Base-by-base conservation (phyloP, 2,113 vertebrate genomes). In the Odontesthes bonariensis region DNA sequence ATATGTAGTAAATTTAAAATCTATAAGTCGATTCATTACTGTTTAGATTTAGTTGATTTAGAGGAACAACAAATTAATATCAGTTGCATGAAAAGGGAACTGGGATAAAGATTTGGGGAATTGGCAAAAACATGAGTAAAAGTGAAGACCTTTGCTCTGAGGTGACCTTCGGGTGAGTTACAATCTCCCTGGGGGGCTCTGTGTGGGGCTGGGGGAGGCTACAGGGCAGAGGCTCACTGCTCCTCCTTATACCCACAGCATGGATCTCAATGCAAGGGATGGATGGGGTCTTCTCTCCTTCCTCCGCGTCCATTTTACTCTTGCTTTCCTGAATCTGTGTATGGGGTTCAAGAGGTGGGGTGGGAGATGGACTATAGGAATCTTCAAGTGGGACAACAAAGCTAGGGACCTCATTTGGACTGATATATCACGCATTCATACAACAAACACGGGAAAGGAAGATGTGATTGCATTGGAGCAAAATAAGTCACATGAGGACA, bases 141-240 rank as follows among this genome's bases (percentile, higher is more conserved):
- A 52, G 54, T 61, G 35, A 84, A 75, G 56, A 92, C 91, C 91
- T 92, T 81, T 85, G 77, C 40, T 88, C 83, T 22, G 86, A 81
- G 69, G 81, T 53, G 79, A 77, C 76, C 35, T 3, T 77, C 83
- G 38, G 88, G 17, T 52, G 79, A 44, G 66, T 56, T 8, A 69
- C 12, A 20, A 63, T 68, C 62, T 86, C 69, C 23, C 27, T 27
- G 52, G 49, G 71, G 75, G 73, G 13, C 23, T 83, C 76, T 44
- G 76, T 54, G 22, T 16, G 57, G 63, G 75, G 65, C 35, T 32
- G 77, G 57, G 53, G 69, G 77, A 69, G 62, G 72, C 54, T 74
- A 78, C 49, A 67, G 59, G 46, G 59, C 51, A 79, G 75, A 71
- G 85, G 85, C 51, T 73, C 88, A 84, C 85, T 89, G 81, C 81